Base-by-base conservation (phyloP, 2,797 vertebrate species). In the Antrozous pallidus region DNA sequence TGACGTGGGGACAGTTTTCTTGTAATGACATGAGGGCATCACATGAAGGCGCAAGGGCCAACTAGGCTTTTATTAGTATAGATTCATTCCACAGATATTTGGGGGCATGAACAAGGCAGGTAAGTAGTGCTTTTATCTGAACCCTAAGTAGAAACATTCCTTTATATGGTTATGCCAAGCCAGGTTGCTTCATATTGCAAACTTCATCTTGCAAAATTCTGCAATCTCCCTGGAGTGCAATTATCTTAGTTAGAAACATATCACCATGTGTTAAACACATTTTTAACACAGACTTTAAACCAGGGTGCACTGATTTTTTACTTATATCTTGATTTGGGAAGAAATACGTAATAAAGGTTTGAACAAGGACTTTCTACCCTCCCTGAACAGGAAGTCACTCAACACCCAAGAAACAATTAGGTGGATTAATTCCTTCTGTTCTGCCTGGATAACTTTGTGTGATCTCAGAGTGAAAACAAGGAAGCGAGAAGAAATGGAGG, bases 341-440 rank as follows among this genome's bases (percentile, higher is more conserved):
- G 38, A 94, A 36, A 93, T 73, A 17, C 86, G 9, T 13, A 69
- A 2, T 42, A n/a, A 51, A 36, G 13, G 33, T 74, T 9, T 90
- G 40, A 91, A 88, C 38, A 93, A 95, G 86, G 47, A 36, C 10
- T 85, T 56, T 87, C 80, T 86, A 33, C 2, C 12, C 14, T 88
- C 14, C 16, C 28, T 82, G 38, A 90, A 61, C 40, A 93, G 26
- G 12, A 56, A 94, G 47, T 91, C 85, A 91, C n/a, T 58, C 70
- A 92, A 94, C n/a, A 93, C 78, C 81, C 81, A 88, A 73, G 40
- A 91, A 80, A 86, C 40, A 95, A 90, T 94, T 80, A 65, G 47
- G 11, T 8, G 90, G 47, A 94, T 94, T 88, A 70, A 11, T 95
- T 90, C 86, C 88, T 96, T 95, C 88, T 93, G 79, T 42, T 93